These are phyloP conservation scores for Gandaritis pyraliata DNA, from an alignment of 2,888 invertebrate species.

Conservation along the genomic window DNA sequence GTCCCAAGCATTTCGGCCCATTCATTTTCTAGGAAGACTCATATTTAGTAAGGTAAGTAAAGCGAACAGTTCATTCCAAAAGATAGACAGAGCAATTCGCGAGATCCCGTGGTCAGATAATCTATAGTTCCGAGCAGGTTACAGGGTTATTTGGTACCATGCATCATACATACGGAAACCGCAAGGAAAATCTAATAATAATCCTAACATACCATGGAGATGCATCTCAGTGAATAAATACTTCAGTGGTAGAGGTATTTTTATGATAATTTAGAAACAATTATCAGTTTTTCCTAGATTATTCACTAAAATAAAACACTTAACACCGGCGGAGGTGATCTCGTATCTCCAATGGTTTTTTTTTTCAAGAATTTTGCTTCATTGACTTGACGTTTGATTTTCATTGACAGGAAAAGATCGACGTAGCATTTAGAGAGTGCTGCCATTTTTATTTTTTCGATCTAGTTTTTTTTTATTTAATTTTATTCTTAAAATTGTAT, in stretches of 20 bases:
- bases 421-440: slow-evolving; percentile 58
- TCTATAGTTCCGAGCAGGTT: not conserved
- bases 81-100: too few species aligned
- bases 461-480: too few species aligned
- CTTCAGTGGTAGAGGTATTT: slow-evolving; percentile 44
- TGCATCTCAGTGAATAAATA: slow-evolving; percentile 52
- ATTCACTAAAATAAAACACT: not conserved
- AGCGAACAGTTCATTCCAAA: too few species aligned
- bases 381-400: too few species aligned
- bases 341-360: too few species aligned
- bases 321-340: slow-evolving; percentile 19
- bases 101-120: too few species aligned
- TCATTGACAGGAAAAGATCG: slow-evolving; percentile 65
- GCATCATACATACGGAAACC: not conserved
- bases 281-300: not conserved
- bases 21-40: not conserved
- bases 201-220: slow-evolving; percentile 57
- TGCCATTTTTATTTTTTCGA: not conserved
- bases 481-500: too few species aligned
- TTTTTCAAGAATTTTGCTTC: too few species aligned
- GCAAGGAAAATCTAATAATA: not conserved
- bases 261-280: slow-evolving; percentile 12
- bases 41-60: too few species aligned
- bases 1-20: slow-evolving; percentile 50
- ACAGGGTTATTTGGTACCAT: not conserved